Evolutionary conservation across 2,888 invertebrate species (phyloP), one percentile per base, ranked within the genome.

Genomic region (Coecobrya sp.): DNA sequence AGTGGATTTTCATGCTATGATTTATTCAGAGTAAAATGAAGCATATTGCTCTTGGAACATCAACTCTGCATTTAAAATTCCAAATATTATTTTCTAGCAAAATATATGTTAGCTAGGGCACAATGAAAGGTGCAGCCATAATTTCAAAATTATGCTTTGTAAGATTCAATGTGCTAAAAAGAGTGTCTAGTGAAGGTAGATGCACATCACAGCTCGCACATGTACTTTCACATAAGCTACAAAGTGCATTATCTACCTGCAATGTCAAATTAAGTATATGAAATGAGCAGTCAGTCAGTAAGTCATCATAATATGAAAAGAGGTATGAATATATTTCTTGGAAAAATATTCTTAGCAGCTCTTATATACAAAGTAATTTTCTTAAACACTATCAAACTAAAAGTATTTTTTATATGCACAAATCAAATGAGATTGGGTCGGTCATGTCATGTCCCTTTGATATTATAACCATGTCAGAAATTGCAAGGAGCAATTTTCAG

Each of bases 391-490:
- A n/a, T n/a, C n/a, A n/a, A n/a, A n/a, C n/a, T n/a, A n/a, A n/a
- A n/a, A n/a, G n/a, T n/a, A n/a, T n/a, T n/a, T n/a, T n/a, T n/a
- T n/a, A n/a, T n/a, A n/a, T 19, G 42, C 36, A 81, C 19, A 36
- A 11, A 81, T 27, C 0, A 84, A 84, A 65, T 84, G 42, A 84
- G 65, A 84, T 84, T 19, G 65, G 65, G 84, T 84, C 84, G 59
- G 79, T 55, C 52, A 79, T 16, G 52, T 79, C 36, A 36, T 36
- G 36, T 36, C 52, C 25, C n/a, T 5, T 65, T 65, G 1, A n/a
- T 25, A 7, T n/a, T n/a, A 59, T 81, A 82, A 82, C 81, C 55
- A 19, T 22, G 49, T 42, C 76, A 25, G n/a, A 42, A 42, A 22
- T 16, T 30, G 13, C 19, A 7, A 45, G 22, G 22, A 68, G 85